Evolutionary conservation across 2,888 invertebrate species (phyloP), one percentile per base, ranked within the genome.

Genomic region (Mongoloraphidia duomilia): DNA sequence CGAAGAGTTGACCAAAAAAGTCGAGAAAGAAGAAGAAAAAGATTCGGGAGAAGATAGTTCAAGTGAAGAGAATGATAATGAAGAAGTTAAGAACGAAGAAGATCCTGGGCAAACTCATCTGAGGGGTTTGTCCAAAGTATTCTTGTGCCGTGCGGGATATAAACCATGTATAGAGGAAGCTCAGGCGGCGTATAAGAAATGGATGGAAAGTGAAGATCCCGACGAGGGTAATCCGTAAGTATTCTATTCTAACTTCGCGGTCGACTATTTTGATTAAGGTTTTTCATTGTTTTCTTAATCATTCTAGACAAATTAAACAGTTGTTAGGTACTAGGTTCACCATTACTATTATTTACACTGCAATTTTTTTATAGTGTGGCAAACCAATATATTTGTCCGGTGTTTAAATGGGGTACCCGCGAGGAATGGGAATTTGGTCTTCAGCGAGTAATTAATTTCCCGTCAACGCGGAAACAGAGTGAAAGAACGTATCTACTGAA

Each of bases 381-480:
- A 13, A 84, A 82, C 64, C 79, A 80, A 60, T 83, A 77, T 63
- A 77, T 88, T 53, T 88, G 88, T 53, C 84, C 87, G 1, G 84
- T 88, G 1, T 87, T 88, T 65, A 81, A 81, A 65, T 87, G 84
- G 81, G 88, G 88, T 1, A 78, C 82, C 0, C 72, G 75, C 56
- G 79, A 83, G 41, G 87, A 88, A 63, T 89, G 87, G 87, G 79
- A 86, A 54, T 88, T 88, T 57, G 87, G 86, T 36, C 70, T 89
- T 1, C 77, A 86, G 54, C 72, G 86, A 9, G 79, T 87, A 0
- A 79, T 84, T 45, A 77, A 84, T 59, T 87, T 87, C 65, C 85
- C 87, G 0, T 67, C 75, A 2, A 74, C 75, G 1, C 72, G 86
- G 44, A 79, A 79, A 56, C 80, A 79, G 58, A 84, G 78, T 55